These are phyloP conservation scores for Anagrus nilaparvatae DNA, from an alignment of 1,140 invertebrate genomes.

Conservation along the genomic window DNA sequence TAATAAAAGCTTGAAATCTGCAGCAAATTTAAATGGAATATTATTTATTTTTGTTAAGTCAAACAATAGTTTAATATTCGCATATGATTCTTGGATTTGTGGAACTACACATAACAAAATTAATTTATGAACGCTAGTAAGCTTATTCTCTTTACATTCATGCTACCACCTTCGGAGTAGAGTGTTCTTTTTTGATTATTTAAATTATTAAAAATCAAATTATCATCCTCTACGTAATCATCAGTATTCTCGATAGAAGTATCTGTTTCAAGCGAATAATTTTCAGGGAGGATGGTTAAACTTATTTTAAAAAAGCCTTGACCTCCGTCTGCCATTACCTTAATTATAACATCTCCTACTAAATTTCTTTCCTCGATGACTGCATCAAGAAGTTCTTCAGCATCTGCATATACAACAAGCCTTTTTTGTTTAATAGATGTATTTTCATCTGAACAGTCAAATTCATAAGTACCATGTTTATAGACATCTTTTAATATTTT, in stretches of 20 bases:
- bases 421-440: not conserved
- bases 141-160: conserved; percentile 1
- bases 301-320: conserved; percentile 12
- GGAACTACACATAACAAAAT: conserved; percentile 1
- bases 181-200: not conserved
- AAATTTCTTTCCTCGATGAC: conserved; percentile 6
- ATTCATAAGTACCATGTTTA: conserved; percentile 4
- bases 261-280: not conserved
- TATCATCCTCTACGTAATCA: not conserved
- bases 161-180: not conserved
- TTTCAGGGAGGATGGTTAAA: conserved; percentile 8
- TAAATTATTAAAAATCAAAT: not conserved
- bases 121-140: conserved; percentile 3
- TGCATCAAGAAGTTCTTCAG: conserved; percentile 6
- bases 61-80: conserved; percentile 6
- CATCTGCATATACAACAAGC: conserved; percentile 8
- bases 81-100: conserved; percentile 4
- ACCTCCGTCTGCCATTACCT: conserved; percentile 10
- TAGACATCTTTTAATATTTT: conserved; percentile 7
- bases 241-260: too few species aligned
- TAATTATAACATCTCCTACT: conserved; percentile 5
- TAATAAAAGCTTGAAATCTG: conserved; percentile 10
- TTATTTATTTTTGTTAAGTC: conserved; percentile 4
- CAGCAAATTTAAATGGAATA: conserved; percentile 7
- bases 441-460: conserved; percentile 9